A percentile compares a stretch with the other conserved stretches of the same genome.
Evolutionary conservation across 2,797 vertebrate genomes (phyloP).

Genomic region (Harpagifer antarcticus): DNA sequence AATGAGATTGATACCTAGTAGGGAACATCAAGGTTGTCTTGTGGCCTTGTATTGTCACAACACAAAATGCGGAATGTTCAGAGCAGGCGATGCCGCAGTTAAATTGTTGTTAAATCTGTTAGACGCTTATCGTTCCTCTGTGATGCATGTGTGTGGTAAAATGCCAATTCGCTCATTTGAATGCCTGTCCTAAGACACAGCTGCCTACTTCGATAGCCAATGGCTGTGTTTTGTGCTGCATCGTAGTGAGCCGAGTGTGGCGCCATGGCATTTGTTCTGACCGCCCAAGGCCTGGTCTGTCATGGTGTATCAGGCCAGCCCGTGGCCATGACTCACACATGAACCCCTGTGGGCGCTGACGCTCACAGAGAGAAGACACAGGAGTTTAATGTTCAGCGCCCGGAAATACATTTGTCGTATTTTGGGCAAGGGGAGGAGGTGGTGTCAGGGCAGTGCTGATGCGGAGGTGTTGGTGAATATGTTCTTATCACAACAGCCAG

Average conservation of each 20-base stretch:
- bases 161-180: slow-evolving; percentile 56
- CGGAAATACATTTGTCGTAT: slow-evolving; percentile 39
- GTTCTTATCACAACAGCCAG: slow-evolving; percentile 34
- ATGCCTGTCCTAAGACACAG: slow-evolving; percentile 63
- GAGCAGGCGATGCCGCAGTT: slow-evolving; percentile 14
- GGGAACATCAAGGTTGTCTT: slow-evolving; percentile 46
- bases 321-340: slow-evolving; percentile 74
- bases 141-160: slow-evolving; percentile 49
- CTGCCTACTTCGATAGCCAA: slow-evolving; percentile 66
- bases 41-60: slow-evolving; percentile 35
- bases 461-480: slow-evolving; percentile 34
- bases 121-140: slow-evolving; percentile 26
- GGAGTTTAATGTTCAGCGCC: slow-evolving; percentile 52
- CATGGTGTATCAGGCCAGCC: slow-evolving; percentile 69
- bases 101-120: slow-evolving; percentile 55
- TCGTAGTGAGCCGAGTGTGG: slow-evolving; percentile 55
- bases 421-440: not conserved
- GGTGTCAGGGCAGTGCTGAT: not conserved
- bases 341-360: slow-evolving; percentile 55
- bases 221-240: slow-evolving; percentile 59
- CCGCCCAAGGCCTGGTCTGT: slow-evolving; percentile 73
- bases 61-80: slow-evolving; percentile 42
- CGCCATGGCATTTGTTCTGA: slow-evolving; percentile 76
- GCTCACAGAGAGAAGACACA: slow-evolving; percentile 47
- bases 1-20: slow-evolving; percentile 24